phyloP scores from a whole-genome alignment of 1,140 invertebrate species.

The Drosophila kepulauana region DNA sequence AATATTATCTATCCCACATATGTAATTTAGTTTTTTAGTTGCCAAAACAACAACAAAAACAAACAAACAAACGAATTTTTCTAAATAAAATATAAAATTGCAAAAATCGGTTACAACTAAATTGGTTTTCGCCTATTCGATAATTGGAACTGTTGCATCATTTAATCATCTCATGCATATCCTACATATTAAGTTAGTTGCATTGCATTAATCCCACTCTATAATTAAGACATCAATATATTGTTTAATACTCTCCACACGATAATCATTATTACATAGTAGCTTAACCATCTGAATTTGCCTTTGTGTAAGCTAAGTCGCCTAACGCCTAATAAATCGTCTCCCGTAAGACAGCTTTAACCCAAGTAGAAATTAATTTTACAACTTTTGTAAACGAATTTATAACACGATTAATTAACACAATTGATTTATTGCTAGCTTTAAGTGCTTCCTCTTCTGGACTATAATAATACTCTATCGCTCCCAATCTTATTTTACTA shows the following conservation, averaged over 20 bases:
- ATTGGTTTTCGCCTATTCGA: neutral
- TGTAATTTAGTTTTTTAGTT: constrained; percentile 39
- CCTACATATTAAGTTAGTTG: constrained; percentile 30
- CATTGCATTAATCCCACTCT: constrained; percentile 8
- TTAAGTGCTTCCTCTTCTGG: constrained; percentile 19
- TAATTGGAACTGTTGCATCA: neutral
- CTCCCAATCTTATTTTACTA: constrained; percentile 10
- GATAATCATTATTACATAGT: neutral
- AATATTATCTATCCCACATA: constrained; percentile 21
- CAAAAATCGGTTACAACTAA: constrained; percentile 1
- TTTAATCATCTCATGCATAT: constrained; percentile 34
- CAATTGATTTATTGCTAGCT: constrained; percentile 3
- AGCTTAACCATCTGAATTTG: constrained; percentile 8
- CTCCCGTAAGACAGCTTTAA: constrained; percentile 16
- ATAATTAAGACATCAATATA: constrained; percentile 13
- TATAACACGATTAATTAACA: neutral
- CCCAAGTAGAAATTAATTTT: constrained; percentile 26
- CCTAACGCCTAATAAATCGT: constrained; percentile 7
- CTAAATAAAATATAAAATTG: constrained; percentile 27
- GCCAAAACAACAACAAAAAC: constrained; percentile 15
- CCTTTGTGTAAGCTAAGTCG: constrained; percentile 13
- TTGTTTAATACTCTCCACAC: constrained; percentile 12
- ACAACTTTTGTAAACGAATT: constrained; percentile 17
- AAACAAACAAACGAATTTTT: constrained; percentile 32
- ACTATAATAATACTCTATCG: neutral